Conservation (phyloP, 2,113 vertebrate species). For the Cyprinodon variegatus region DNA sequence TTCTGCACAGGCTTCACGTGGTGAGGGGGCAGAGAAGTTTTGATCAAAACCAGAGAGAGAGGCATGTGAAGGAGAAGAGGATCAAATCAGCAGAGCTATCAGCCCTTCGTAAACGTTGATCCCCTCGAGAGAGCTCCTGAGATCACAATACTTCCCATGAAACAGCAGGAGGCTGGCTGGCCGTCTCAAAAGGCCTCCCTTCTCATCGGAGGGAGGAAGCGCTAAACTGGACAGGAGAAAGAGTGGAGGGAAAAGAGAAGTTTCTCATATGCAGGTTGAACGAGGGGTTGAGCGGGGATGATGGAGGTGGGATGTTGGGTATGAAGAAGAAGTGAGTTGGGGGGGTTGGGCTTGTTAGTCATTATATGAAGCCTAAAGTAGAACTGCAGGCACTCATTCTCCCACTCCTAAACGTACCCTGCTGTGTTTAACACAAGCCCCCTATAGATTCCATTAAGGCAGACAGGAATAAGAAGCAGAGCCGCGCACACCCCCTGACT, state of each 20-base stretch:
- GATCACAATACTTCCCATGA: constrained; percentile 77
- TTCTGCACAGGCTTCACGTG: constrained; percentile 46
- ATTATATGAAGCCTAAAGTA: constrained; percentile 70
- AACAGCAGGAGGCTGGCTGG: constrained; percentile 71
- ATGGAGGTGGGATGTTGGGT: constrained; percentile 63
- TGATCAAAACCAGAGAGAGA: constrained; percentile 70
- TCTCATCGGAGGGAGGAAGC: constrained; percentile 51
- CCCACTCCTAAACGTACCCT: constrained; percentile 64
- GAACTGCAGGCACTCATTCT: constrained; percentile 64
- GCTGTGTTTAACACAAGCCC: constrained; percentile 71
- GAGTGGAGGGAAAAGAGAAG: constrained; percentile 44
- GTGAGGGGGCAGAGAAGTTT: constrained; percentile 53
- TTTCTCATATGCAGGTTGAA: constrained; percentile 62
- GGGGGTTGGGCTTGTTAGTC: constrained; percentile 53
- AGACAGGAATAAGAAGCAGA: constrained; percentile 68
- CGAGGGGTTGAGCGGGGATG: constrained; percentile 57
- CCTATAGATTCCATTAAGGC: constrained; percentile 72
- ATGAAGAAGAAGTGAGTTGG: constrained; percentile 15
- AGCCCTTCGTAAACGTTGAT: constrained; percentile 66
- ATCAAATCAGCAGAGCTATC: constrained; percentile 73
- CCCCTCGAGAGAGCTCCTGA: constrained; percentile 60
- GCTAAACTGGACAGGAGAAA: constrained; percentile 50
- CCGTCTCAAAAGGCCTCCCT: constrained; percentile 67
- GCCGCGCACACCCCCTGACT: constrained; percentile 59
- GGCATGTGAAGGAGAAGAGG: constrained; percentile 65